phyloP scores from a whole-genome alignment of 2,888 invertebrate genomes.

The Lasioglossum lativentre region DNA sequence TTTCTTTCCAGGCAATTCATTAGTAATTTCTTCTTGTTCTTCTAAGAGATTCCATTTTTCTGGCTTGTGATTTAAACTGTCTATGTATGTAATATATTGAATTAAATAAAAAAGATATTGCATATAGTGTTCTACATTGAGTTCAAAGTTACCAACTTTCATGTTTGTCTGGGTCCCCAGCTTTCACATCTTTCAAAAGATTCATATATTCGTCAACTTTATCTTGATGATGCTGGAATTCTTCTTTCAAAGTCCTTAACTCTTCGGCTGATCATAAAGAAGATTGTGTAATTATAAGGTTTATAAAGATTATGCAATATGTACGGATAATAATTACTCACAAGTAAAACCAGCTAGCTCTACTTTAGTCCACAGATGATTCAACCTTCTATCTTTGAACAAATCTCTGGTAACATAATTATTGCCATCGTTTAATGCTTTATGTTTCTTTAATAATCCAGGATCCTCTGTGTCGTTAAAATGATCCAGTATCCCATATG shows the following conservation, averaged over 20 bases:
- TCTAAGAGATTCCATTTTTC: constrained; percentile 90
- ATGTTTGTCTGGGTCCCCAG: constrained; percentile 86
- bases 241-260: constrained; percentile 92
- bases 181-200: constrained; percentile 90
- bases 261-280: constrained; percentile 88
- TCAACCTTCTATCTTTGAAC: constrained; percentile 95
- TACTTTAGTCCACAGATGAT: constrained; percentile 95
- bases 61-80: constrained; percentile 90
- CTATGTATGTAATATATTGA: constrained; percentile 82
- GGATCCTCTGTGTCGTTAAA: constrained; percentile 89
- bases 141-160: constrained; percentile 86
- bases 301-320: constrained; percentile 5
- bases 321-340: constrained; percentile 68
- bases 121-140: constrained; percentile 7
- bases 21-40: constrained; percentile 85
- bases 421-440: constrained; percentile 83
- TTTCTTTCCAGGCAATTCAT: constrained; percentile 86
- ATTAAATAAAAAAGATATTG: constrained; percentile 27
- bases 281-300: background rate
- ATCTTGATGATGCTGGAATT: constrained; percentile 96
- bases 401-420: constrained; percentile 88
- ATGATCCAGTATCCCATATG: constrained; percentile 92
- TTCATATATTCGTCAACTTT: constrained; percentile 96
- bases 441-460: constrained; percentile 86
- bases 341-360: constrained; percentile 93